Evolutionary conservation across 2,888 invertebrate species (phyloP).

Genomic region (Megaustenia siamemsis): DNA sequence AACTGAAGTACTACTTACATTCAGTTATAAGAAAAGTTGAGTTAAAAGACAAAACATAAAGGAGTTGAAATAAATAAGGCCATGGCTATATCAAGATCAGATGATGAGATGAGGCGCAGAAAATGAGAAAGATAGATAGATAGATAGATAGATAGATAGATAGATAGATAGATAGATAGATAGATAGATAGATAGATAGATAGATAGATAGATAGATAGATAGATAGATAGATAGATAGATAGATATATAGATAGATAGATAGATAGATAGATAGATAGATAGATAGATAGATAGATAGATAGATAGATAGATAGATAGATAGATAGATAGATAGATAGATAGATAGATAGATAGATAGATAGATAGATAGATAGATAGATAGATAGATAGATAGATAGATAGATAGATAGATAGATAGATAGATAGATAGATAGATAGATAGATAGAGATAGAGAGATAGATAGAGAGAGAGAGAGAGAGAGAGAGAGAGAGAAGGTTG

Average conservation of each 20-base stretch:
- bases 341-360: slow-evolving; percentile 20
- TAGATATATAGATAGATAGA: slow-evolving; percentile 17
- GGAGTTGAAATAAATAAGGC: no score
- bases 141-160: not conserved
- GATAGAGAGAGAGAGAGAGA: no score
- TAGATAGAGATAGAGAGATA: no score
- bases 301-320: slow-evolving; percentile 20
- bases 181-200: slow-evolving; percentile 17
- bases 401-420: slow-evolving; percentile 7
- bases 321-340: slow-evolving; percentile 20
- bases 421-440: slow-evolving; percentile 21
- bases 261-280: slow-evolving; percentile 20
- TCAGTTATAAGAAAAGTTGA: no score
- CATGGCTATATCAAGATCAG: not conserved
- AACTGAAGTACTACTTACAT: no score
- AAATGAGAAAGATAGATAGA: slow-evolving; percentile 7
- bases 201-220: slow-evolving; percentile 20
- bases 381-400: slow-evolving; percentile 12
- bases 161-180: not conserved
- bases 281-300: slow-evolving; percentile 20
- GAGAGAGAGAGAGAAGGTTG: no score
- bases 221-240: slow-evolving; percentile 20
- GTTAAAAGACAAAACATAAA: no score
- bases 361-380: slow-evolving; percentile 16
- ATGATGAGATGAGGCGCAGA: not conserved